Conservation (phyloP, 2,113 vertebrate species). For the Mesitornis unicolor region DNA sequence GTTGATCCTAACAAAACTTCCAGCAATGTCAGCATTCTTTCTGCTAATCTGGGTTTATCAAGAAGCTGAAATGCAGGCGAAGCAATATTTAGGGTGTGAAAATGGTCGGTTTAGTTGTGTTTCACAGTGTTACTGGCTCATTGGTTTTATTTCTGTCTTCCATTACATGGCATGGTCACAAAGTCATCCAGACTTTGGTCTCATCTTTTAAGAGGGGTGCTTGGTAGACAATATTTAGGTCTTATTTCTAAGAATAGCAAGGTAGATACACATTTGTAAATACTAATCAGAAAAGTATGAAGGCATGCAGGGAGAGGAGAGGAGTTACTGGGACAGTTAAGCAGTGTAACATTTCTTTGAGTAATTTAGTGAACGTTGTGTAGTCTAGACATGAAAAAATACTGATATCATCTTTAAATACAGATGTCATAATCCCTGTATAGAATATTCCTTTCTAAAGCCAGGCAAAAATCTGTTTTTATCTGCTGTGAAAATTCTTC, state of each 20-base stretch:
- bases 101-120: neutral
- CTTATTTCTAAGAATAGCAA: constrained; percentile 28
- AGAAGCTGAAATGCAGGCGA: neutral
- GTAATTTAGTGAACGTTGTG: constrained; percentile 20
- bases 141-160: neutral
- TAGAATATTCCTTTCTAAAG: neutral
- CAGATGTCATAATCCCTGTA: neutral
- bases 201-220: neutral
- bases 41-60: neutral
- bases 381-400: constrained; percentile 45
- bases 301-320: neutral
- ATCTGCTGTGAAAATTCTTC: neutral
- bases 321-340: neutral
- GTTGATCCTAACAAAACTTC: neutral
- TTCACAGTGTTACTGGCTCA: neutral
- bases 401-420: neutral
- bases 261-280: neutral
- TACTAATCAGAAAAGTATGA: constrained; percentile 10
- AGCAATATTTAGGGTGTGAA: neutral
- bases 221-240: neutral
- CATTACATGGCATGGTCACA: neutral
- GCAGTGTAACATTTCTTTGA: constrained; percentile 37
- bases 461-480: neutral
- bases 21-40: neutral
- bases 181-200: neutral